Base-by-base conservation (phyloP, 2,888 invertebrate species). In the Alsophila aescularia region DNA sequence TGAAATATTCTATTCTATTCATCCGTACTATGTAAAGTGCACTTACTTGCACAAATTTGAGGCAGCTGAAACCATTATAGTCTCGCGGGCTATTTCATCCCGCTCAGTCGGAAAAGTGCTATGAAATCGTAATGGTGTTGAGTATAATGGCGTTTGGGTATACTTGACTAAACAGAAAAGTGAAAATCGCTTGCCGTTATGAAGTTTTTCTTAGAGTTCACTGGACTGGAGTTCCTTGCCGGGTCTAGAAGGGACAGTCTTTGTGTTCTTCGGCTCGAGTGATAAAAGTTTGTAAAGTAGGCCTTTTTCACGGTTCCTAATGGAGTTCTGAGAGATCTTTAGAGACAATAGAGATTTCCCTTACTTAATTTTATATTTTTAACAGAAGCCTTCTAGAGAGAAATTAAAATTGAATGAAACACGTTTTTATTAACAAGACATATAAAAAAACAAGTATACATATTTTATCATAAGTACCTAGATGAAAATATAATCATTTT, bases 1-100 rank as follows among this genome's bases (percentile, higher is more conserved):
- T 85, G 78, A 82, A 83, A 83, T 85, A 85, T 81, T 84, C 79
- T 76, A 75, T 75, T 74, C 76, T 70, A 82, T 85, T 85, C 83
- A 81, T 76, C 66, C 66, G 58, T 70, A 64, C 65, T 68, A 70
- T 69, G 74, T 75, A 75, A 75, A 78, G 78, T 80, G 80, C 81
- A 81, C 75, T 81, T 78, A 79, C 75, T 79, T 75, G 78, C 76
- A 79, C 75, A 79, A 78, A 79, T 78, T 80, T 77, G 69, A 76
- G 69, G 72, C 67, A 72, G 64, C 64, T 56, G 65, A 73, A 71
- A 73, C 77, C 75, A 79, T 80, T 79, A 77, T 67, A 65, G 70
- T 68, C 67, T 70, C 64, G 58, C 44, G 64, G 69, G 64, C 73
- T 75, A 78, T 75, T 81, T 73, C 69, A 62, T 67, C 67, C 67